Evolutionary conservation across 2,113 vertebrate species (phyloP).

Genomic region (Pelodiscus sinensis): DNA sequence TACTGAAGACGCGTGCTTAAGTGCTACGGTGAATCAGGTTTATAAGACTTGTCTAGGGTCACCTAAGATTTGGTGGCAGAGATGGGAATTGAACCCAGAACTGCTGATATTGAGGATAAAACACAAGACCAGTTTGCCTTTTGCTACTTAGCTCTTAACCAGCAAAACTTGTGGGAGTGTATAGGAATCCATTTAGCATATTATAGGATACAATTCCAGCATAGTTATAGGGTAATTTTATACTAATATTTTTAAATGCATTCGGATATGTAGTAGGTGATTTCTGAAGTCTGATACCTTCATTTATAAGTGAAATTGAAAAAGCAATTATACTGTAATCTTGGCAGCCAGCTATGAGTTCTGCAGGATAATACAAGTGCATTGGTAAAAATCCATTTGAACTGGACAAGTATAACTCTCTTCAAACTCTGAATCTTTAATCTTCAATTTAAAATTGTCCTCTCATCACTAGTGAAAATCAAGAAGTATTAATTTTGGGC

Average conservation of each 20-base stretch:
- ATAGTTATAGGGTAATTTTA: neutral
- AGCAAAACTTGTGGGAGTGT: neutral
- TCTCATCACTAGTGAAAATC: neutral
- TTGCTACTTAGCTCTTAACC: neutral
- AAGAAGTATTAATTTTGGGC: rapidly evolving
- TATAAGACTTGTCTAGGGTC: neutral
- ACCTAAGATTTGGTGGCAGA: rapidly evolving
- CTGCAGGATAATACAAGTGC: neutral
- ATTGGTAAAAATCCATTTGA: too few relatives aligned
- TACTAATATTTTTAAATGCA: neutral
- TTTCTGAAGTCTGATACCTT: neutral
- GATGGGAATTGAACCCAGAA: neutral
- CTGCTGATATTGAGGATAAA: neutral
- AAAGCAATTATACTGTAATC: neutral
- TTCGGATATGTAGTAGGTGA: neutral
- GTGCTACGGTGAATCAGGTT: neutral
- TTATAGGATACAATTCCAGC: neutral
- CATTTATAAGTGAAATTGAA: neutral
- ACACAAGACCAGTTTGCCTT: neutral
- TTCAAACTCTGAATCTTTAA: neutral
- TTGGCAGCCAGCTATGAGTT: neutral
- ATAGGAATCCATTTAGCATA: neutral
- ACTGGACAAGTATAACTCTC: too few relatives aligned
- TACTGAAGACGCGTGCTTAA: rapidly evolving
- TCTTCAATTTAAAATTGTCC: neutral